A percentile compares a stretch with the other conserved stretches of the same genome.
These are phyloP conservation scores for Tachysurus fulvidraco DNA, from an alignment of 2,113 vertebrate species.

Conservation along the genomic window DNA sequence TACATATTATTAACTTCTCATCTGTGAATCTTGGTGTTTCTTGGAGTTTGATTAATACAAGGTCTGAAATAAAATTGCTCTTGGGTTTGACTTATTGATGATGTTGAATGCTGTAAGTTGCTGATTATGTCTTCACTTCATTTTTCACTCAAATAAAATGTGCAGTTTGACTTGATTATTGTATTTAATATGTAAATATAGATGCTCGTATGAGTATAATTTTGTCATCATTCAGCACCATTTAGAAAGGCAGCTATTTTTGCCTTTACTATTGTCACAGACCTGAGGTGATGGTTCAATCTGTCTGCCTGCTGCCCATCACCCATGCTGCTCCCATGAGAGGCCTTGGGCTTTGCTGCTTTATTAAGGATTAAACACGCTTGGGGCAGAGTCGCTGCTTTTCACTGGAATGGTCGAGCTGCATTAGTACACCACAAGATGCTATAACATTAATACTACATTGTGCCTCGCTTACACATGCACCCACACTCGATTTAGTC, in stretches of 20 bases:
- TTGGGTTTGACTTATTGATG: not conserved
- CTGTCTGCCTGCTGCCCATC: not conserved
- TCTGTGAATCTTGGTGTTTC: not conserved
- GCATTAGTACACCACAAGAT: not conserved
- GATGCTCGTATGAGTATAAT: conserved; percentile 49
- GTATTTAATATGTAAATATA: not conserved
- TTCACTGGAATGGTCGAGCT: not conserved
- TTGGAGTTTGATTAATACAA: not conserved
- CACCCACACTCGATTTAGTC: conserved; percentile 1
- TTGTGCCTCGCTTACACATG: conserved; percentile 13
- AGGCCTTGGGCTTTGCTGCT: conserved; percentile 21
- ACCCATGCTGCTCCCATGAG: conserved; percentile 29
- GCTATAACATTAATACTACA: conserved; percentile 15
- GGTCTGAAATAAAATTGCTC: not conserved
- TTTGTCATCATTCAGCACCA: not conserved
- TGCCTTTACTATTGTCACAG: not conserved
- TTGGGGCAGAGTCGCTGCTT: not conserved
- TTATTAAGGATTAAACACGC: conserved; percentile 51
- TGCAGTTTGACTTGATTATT: not conserved
- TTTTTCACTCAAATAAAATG: not conserved
- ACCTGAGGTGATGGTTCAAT: conserved; percentile 35
- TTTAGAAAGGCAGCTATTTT: conserved; percentile 30
- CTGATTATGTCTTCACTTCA: not conserved
- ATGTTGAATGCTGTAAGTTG: not conserved
- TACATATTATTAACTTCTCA: not conserved